Base-by-base conservation (phyloP, 2,113 vertebrate genomes). In the Crocuta crocuta region DNA sequence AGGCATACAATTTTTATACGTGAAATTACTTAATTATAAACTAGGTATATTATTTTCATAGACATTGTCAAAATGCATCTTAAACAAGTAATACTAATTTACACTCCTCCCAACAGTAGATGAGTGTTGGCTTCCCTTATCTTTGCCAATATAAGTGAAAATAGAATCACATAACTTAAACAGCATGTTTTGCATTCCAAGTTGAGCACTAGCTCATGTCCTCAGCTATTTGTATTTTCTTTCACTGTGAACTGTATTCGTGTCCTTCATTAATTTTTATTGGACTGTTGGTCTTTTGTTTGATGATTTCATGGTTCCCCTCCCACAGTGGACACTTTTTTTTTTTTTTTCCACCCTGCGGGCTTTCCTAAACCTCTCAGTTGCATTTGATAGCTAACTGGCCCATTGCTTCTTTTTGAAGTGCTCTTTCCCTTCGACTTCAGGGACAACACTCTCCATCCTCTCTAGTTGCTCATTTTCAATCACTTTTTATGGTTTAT, bases 1-100 rank as follows among this genome's bases (percentile, higher is more conserved):
- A 78, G n/a, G 70, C 71, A 43, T 6, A 81, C 50, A 78, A 88
- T 82, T 91, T 95, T n/a, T 66, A 12, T 50, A 83, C 23, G 53
- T 91, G 39, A 68, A 91, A 83, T 76, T 33, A 84, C 15, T 82
- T 91, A 91, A 80, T 91, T 19, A 71, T 65, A 65, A 96, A 15
- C 1, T 43, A 63, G 31, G 21, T 78, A 45, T n/a, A 70, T 24
- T 87, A 71, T 95, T 95, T 78, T 45, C 92, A 11, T 79, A 91
- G 39, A n/a, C 10, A 9, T 83, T 78, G 19, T 74, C 26, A 80
- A 85, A 39, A 95, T 48, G 12, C 4, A 5, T 31, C 28, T 86
- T 90, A 79, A 73, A 19, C 28, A 80, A 70, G 19, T 31, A 68
- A 86, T 53, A 68, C 2, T 50, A 86, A 17, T 86, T 80, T 92